Evolutionary conservation across 2,797 vertebrate species (phyloP).

Genomic region (Bradypus variegatus): DNA sequence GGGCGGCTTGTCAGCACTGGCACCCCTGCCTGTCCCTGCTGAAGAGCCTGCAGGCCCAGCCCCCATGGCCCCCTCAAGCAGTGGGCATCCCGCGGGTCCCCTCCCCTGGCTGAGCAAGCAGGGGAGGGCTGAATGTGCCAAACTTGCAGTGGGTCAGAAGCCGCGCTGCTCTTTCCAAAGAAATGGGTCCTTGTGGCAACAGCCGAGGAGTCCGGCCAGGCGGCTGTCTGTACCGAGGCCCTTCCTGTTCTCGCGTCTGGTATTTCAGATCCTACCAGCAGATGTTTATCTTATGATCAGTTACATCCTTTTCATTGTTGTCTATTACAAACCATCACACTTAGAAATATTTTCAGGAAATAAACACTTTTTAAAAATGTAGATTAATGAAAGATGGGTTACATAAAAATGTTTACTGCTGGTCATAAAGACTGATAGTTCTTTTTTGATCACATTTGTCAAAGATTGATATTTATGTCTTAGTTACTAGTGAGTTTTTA

Average conservation of each 20-base stretch:
- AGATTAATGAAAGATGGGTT: neutral
- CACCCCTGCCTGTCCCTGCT: slow-evolving; percentile 57
- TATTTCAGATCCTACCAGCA: neutral
- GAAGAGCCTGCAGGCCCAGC: slow-evolving; percentile 7
- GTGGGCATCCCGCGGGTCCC: neutral
- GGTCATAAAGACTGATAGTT: neutral
- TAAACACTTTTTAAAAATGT: neutral
- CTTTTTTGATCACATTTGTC: neutral
- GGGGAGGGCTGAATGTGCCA: neutral
- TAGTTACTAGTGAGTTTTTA: neutral
- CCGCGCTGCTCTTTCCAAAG: neutral
- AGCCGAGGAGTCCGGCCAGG: neutral
- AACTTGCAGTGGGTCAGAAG: neutral
- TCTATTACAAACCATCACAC: neutral
- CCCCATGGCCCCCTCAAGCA: neutral
- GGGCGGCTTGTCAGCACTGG: slow-evolving; percentile 27
- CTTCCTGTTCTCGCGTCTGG: neutral
- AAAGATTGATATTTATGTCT: fast-evolving
- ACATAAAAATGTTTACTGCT: neutral
- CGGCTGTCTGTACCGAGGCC: neutral
- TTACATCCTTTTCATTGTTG: neutral
- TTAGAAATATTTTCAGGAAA: neutral
- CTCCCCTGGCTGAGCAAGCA: neutral
- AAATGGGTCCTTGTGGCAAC: fast-evolving
- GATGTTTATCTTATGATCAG: neutral